These are phyloP conservation scores for Copidosoma floridanum DNA, from an alignment of 1,140 invertebrate genomes.

Conservation along the genomic window DNA sequence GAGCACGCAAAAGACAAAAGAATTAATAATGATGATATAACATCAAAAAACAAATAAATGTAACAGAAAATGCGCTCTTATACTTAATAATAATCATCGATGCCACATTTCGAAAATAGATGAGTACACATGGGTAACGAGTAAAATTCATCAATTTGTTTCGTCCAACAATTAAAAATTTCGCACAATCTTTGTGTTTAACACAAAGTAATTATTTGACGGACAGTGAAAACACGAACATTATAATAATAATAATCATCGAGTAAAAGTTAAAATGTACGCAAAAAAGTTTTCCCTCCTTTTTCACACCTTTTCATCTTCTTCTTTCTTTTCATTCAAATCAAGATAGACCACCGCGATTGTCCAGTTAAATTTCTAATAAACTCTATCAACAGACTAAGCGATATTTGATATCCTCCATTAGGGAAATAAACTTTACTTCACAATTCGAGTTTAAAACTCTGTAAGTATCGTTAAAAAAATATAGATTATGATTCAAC, in stretches of 20 bases:
- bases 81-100: too few relatives aligned
- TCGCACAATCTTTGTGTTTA: slow-evolving; percentile 8
- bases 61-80: too few relatives aligned
- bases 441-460: too few relatives aligned
- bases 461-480: too few relatives aligned
- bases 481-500: too few relatives aligned
- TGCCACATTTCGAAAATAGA: too few relatives aligned
- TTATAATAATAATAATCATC: background rate
- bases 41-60: too few relatives aligned
- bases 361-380: background rate
- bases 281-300: background rate
- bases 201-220: slow-evolving; percentile 8
- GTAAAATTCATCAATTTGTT: background rate
- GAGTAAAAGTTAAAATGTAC: background rate
- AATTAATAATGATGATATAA: too few relatives aligned
- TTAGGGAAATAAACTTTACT: too few relatives aligned
- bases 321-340: background rate
- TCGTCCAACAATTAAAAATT: background rate
- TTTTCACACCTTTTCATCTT: background rate
- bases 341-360: too few relatives aligned
- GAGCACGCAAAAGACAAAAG: too few relatives aligned
- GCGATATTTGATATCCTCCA: slow-evolving; percentile 11
- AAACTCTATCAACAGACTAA: background rate
- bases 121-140: too few relatives aligned
- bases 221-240: background rate